phyloP scores from a whole-genome alignment of 2,888 invertebrate species.

The Toxonevra muliebris region DNA sequence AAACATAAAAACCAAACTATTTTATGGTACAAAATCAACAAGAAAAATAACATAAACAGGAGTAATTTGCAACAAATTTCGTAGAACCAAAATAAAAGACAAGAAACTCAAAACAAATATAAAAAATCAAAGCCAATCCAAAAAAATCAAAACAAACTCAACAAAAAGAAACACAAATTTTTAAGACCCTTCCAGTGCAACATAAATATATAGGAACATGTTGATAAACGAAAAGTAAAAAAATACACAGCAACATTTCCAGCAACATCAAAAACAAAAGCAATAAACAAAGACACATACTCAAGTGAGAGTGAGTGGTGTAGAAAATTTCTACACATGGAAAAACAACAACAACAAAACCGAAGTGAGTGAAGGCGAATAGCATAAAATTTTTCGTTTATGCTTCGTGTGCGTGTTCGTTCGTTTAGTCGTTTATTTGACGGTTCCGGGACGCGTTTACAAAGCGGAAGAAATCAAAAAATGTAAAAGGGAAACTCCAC shows the following conservation, averaged over 20 bases:
- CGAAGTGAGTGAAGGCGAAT: conserved; percentile 27
- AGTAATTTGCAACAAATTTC: conserved; percentile 9
- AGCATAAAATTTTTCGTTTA: conserved; percentile 30
- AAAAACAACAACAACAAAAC: conserved; percentile 23
- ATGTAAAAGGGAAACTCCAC: neutral
- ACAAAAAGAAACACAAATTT: neutral
- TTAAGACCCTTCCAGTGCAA: conserved; percentile 18
- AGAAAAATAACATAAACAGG: conserved; percentile 32
- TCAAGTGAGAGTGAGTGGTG: conserved; percentile 33
- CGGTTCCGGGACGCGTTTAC: conserved; percentile 50
- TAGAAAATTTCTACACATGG: conserved; percentile 22
- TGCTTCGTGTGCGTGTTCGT: conserved; percentile 31
- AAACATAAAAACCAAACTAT: too few species aligned
- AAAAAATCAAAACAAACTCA: conserved; percentile 12
- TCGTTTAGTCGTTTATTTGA: conserved; percentile 48
- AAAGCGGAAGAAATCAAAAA: conserved; percentile 43
- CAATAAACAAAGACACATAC: conserved; percentile 26
- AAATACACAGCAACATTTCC: conserved; percentile 37
- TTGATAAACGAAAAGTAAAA: conserved; percentile 2
- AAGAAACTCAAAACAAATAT: conserved; percentile 25
- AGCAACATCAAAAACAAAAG: conserved; percentile 5
- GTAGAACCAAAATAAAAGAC: conserved; percentile 30
- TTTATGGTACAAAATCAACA: conserved; percentile 8
- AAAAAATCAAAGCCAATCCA: conserved; percentile 24
- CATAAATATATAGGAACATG: conserved; percentile 26